These are phyloP conservation scores for Cephus pygmeus DNA, from an alignment of 2,888 invertebrate species.

Conservation along the genomic window DNA sequence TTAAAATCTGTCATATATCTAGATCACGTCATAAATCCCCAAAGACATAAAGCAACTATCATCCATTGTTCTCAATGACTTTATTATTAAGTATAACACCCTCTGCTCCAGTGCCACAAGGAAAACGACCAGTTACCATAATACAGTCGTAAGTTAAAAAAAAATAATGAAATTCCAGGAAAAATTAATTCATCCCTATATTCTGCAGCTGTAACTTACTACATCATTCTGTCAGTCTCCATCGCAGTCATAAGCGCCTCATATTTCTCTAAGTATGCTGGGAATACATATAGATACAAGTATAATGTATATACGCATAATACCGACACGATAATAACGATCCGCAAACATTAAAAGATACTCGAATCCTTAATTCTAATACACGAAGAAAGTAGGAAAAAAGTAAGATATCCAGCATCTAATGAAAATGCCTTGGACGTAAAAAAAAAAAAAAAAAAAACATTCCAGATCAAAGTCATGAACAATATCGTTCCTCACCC, in stretches of 20 bases:
- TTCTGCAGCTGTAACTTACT: neutral
- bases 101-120: neutral
- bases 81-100: neutral
- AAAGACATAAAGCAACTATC: neutral
- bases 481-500: neutral
- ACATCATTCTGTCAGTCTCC: neutral
- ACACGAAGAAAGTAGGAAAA: neutral
- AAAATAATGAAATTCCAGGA: neutral
- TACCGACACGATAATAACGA: neutral
- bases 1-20: neutral
- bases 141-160: neutral
- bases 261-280: neutral
- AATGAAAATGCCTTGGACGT: neutral
- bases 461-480: neutral
- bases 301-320: neutral
- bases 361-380: neutral
- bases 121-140: neutral
- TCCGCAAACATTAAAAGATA: neutral
- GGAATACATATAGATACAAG: neutral
- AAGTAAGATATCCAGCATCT: neutral
- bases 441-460: neutral
- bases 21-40: neutral
- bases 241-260: neutral
- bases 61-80: neutral
- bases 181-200: neutral